Conservation (phyloP, 2,113 vertebrate genomes). For the Sturnira hondurensis region DNA sequence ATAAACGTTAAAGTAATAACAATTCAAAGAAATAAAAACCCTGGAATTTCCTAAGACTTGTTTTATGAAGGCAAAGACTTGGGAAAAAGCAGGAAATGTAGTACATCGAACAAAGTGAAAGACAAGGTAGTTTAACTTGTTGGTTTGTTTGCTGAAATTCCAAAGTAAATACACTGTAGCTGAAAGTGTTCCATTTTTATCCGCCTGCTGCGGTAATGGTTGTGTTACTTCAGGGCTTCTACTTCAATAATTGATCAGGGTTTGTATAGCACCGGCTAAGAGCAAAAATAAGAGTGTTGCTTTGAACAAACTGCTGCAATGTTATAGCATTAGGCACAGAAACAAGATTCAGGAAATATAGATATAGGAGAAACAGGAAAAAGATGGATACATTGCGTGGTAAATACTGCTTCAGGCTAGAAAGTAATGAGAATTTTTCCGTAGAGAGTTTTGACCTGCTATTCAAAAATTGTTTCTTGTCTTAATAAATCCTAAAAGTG, state of each 20-base stretch:
- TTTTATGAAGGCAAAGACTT: slow-evolving; percentile 78
- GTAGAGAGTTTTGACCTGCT: slow-evolving; percentile 91
- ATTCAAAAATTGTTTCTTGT: slow-evolving; percentile 97
- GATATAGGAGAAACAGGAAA: slow-evolving; percentile 86
- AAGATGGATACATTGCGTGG: slow-evolving; percentile 89
- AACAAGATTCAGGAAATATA: slow-evolving; percentile 88
- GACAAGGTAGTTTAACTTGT: slow-evolving; percentile 86
- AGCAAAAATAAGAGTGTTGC: slow-evolving; percentile 90
- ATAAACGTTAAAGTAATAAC: slow-evolving; percentile 74
- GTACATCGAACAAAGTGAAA: slow-evolving; percentile 79
- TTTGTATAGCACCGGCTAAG: slow-evolving; percentile 94
- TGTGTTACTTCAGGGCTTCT: slow-evolving; percentile 89
- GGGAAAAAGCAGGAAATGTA: slow-evolving; percentile 75
- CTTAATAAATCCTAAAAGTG: slow-evolving; percentile 99
- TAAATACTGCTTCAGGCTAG: slow-evolving; percentile 92
- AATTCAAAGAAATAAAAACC: slow-evolving; percentile 65
- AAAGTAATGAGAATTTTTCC: slow-evolving; percentile 99
- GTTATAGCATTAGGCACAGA: slow-evolving; percentile 88
- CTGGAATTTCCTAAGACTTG: slow-evolving; percentile 66
- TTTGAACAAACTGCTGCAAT: slow-evolving; percentile 94
- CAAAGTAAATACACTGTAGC: slow-evolving; percentile 88
- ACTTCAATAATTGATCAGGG: slow-evolving; percentile 97
- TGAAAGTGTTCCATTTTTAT: slow-evolving; percentile 89
- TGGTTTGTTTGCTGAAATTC: slow-evolving; percentile 86
- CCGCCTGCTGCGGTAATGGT: slow-evolving; percentile 86